Evolutionary conservation across 2,888 invertebrate species (phyloP), one percentile per base, ranked within the genome.

Genomic region (Nemoura dubitans): DNA sequence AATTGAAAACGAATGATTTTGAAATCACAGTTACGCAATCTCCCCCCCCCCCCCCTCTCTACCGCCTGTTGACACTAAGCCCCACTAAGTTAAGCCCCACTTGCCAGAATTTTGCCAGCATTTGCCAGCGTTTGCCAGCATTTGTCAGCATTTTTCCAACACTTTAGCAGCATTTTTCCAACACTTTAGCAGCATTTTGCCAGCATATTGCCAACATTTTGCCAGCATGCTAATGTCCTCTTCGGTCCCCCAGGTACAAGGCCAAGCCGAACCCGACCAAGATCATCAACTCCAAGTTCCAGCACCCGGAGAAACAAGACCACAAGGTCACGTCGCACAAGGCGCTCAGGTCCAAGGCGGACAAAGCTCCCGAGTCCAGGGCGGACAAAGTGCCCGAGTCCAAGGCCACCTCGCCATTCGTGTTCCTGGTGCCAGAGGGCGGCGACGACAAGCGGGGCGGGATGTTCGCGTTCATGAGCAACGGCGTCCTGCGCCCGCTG

Each of bases 381-480:
- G 5, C 25, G 25, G 3, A 76, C n/a, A 76, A 76, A 25, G 21
- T 7, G 21, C 6, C 14, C 21, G 27, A 7, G 26, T 0, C 81
- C 81, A 29, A 6, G 3, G 21, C 28, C 30, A 30, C 10, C 27
- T 30, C 28, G 2, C 81, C 81, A 6, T 81, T 81, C 81, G 81
- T 81, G 7, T 81, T 81, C 30, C 28, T 81, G 14, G 10, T 81
- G 29, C 28, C 28, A 28, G 28, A 27, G 6, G 29, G n/a, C 2
- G 29, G 28, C 26, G n/a, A 30, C 2, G 29, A 3, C 7, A n/a
- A 10, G 0, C 0, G 7, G 6, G 29, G n/a, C 30, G 81, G 81
- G 6, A 30, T 30, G n/a, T 81, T 81, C 28, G 81, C 81, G 14
- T 81, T 29, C 30, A 28, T 81, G n/a, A 81, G n/a, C 30, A 29